Evolutionary conservation across 2,113 vertebrate species (phyloP).

Genomic region (Gila orcuttii): DNA sequence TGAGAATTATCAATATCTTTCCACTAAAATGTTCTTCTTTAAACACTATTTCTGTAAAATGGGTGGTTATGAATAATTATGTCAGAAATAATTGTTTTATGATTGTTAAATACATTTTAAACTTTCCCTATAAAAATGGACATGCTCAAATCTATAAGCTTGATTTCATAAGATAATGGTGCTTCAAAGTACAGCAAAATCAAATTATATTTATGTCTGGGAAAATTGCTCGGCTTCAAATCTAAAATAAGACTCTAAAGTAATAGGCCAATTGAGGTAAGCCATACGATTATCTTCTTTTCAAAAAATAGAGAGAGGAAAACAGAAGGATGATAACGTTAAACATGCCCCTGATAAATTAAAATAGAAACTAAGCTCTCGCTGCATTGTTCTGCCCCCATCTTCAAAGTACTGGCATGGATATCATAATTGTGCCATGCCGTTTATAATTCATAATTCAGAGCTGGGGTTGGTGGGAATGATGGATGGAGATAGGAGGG

Average conservation of each 20-base stretch:
- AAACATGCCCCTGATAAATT: conserved; percentile 8
- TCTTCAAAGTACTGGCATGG: conserved; percentile 39
- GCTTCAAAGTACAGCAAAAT: conserved; percentile 11
- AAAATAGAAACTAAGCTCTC: conserved; percentile 38
- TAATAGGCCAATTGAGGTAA: conserved; percentile 38
- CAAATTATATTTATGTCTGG: conserved; percentile 37
- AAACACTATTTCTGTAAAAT: too few relatives aligned
- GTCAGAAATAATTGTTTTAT: too few relatives aligned
- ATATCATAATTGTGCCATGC: conserved; percentile 19
- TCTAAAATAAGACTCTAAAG: conserved; percentile 32
- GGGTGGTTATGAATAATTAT: too few relatives aligned
- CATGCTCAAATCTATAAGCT: too few relatives aligned
- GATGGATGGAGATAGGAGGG: not conserved
- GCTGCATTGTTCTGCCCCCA: conserved; percentile 28
- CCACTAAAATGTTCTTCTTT: too few relatives aligned
- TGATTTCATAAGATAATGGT: conserved; percentile 31
- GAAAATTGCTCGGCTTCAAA: conserved; percentile 7
- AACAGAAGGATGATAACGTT: conserved; percentile 27
- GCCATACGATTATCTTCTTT: not conserved
- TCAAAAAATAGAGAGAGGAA: not conserved
- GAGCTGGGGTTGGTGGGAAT: not conserved
- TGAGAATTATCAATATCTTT: too few relatives aligned
- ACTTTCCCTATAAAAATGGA: not conserved
- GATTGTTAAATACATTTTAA: not conserved
- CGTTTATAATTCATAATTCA: conserved; percentile 52